phyloP scores from a whole-genome alignment of 37 sponge, comb jelly and placozoan species.

The Tethya wilhelma region DNA sequence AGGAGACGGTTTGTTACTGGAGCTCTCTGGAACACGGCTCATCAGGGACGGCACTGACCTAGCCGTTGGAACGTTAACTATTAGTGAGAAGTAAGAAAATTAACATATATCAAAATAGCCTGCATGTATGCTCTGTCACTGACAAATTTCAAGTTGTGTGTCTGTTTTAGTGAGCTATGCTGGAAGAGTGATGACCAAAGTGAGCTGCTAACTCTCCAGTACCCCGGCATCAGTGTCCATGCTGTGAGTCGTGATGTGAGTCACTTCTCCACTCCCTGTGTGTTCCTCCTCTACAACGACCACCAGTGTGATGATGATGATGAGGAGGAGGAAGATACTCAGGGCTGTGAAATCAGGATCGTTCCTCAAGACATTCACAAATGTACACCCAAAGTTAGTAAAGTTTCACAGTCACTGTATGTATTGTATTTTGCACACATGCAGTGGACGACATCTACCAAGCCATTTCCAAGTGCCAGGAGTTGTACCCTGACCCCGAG shows the following conservation, averaged over 20 bases:
- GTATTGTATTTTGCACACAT: background rate
- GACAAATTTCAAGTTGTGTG: too few relatives aligned
- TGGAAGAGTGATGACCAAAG: slow-evolving; percentile 31
- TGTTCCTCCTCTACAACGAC: slow-evolving; percentile 42
- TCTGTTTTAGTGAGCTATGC: slow-evolving; percentile 17
- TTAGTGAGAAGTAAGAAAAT: slow-evolving; percentile 40
- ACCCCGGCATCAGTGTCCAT: slow-evolving; percentile 68
- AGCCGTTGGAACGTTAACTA: slow-evolving; percentile 28
- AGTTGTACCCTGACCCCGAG: slow-evolving; percentile 74
- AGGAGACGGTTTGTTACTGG: slow-evolving; percentile 30
- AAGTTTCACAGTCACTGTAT: background rate
- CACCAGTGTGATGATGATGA: slow-evolving; percentile 5
- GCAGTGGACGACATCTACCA: slow-evolving; percentile 65
- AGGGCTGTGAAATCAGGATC: slow-evolving; percentile 28
- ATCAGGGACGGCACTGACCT: slow-evolving; percentile 26
- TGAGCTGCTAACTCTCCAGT: slow-evolving; percentile 24
- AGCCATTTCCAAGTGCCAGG: slow-evolving; percentile 69
- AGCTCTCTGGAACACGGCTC: slow-evolving; percentile 8
- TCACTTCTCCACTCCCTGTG: slow-evolving; percentile 49
- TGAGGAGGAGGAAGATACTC: slow-evolving; percentile 23
- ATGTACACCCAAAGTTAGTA: slow-evolving; percentile 25
- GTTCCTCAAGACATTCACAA: slow-evolving; percentile 33
- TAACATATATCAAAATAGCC: background rate
- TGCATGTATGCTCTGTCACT: background rate
- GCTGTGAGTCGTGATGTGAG: slow-evolving; percentile 65